Evolutionary conservation across 1,140 invertebrate genomes (phyloP).

Genomic region (Zaprionus capensis): DNA sequence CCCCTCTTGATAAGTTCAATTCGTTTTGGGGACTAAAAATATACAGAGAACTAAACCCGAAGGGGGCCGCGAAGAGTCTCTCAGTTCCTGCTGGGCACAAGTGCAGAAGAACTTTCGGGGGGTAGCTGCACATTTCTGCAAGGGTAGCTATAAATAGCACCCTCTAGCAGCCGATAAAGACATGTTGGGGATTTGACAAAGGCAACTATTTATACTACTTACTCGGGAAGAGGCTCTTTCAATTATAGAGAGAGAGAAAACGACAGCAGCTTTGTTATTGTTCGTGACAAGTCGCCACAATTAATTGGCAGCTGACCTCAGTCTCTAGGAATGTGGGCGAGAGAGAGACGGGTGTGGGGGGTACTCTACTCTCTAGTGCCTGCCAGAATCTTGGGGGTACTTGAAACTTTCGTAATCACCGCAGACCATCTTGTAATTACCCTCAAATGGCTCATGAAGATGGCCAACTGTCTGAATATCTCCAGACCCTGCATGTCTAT

Average conservation of each 20-base stretch:
- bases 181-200: conserved; percentile 4
- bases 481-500: neutral
- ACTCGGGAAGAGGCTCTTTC: conserved; percentile 19
- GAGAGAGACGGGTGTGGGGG: neutral
- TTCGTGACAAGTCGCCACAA: conserved; percentile 40
- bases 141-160: conserved; percentile 10
- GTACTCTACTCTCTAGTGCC: neutral
- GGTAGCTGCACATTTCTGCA: conserved; percentile 5
- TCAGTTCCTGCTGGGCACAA: conserved; percentile 12
- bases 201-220: conserved; percentile 28
- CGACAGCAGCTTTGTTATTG: conserved; percentile 35
- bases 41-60: neutral
- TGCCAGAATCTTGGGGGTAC: neutral
- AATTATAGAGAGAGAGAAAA: conserved; percentile 2
- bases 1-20: conserved; percentile 10
- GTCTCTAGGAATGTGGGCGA: neutral
- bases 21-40: conserved; percentile 4
- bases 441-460: conserved; percentile 5
- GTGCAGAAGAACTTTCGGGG: neutral
- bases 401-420: conserved; percentile 19
- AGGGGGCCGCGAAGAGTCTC: neutral
- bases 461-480: neutral
- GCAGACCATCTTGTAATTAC: conserved; percentile 7
- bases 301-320: conserved; percentile 43
- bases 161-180: neutral